Conservation (phyloP, 2,113 vertebrate species). For the Eublepharis macularius region DNA sequence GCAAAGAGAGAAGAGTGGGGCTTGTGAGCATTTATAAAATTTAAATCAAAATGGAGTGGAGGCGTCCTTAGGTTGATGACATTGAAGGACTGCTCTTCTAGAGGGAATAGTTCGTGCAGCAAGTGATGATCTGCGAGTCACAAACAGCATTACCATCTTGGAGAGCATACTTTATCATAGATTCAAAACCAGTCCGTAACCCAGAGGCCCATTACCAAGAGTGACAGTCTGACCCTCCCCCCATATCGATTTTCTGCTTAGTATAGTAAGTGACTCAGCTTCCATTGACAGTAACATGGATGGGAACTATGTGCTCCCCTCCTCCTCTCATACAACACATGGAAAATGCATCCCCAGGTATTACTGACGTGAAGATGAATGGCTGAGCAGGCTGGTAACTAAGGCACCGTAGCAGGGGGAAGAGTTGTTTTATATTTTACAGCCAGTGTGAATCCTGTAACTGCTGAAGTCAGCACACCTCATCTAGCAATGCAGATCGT, state of each 20-base stretch:
- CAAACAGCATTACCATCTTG: not conserved
- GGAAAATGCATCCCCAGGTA: not conserved
- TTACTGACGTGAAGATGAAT: not conserved
- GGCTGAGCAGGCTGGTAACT: not conserved
- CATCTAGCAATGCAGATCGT: not conserved
- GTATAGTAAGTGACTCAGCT: not conserved
- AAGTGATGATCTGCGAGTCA: not conserved
- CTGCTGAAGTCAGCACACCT: not conserved
- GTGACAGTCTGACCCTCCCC: slow-evolving; percentile 5
- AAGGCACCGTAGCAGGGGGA: not conserved
- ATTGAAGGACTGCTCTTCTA: not conserved
- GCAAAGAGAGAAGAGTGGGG: no score
- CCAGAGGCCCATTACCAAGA: not conserved
- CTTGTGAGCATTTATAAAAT: no score
- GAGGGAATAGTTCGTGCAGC: no score
- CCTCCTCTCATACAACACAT: not conserved
- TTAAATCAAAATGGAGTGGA: no score
- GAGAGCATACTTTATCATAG: not conserved
- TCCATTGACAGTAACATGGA: not conserved
- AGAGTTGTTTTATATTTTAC: not conserved
- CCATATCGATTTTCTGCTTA: not conserved
- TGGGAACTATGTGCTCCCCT: not conserved
- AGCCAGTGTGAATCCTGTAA: not conserved
- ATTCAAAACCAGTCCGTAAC: slow-evolving; percentile 1
- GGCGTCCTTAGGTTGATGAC: no score